phyloP scores from a whole-genome alignment of 2,113 vertebrate genomes.

The Galemys pyrenaicus region DNA sequence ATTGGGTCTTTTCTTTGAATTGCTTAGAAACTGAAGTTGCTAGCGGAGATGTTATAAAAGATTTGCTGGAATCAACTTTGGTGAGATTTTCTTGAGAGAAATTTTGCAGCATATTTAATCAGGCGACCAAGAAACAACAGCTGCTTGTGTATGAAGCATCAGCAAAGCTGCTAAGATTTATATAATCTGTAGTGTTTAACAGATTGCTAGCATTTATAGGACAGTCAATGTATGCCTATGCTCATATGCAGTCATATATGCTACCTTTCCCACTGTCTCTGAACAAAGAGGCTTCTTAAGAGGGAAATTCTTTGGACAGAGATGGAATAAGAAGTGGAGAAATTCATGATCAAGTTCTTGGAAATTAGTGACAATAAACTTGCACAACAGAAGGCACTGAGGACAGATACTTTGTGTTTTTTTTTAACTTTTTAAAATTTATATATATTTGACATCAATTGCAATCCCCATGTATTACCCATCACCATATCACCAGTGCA shows the following conservation, averaged over 20 bases:
- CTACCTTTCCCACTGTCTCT: conserved; percentile 40
- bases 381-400: not conserved
- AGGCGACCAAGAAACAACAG: conserved; percentile 80
- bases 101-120: conserved; percentile 80
- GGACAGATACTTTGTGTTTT: too few relatives aligned
- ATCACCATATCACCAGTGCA: too few relatives aligned
- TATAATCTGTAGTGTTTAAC: conserved; percentile 79
- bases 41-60: conserved; percentile 58
- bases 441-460: too few relatives aligned
- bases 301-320: not conserved
- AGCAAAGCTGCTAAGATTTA: conserved; percentile 81
- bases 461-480: too few relatives aligned
- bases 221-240: conserved; percentile 74
- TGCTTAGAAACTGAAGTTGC: conserved; percentile 51
- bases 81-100: conserved; percentile 80
- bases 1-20: conserved; percentile 8
- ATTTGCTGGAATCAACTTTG: conserved; percentile 79
- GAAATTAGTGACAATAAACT: not conserved
- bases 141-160: conserved; percentile 82
- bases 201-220: conserved; percentile 79
- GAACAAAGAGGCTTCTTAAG: not conserved
- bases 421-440: too few relatives aligned
- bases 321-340: not conserved
- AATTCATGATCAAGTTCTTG: not conserved
- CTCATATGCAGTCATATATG: conserved; percentile 74